Conservation (phyloP, 37 sponge, comb jelly and placozoan species). For the Ianthella basta region DNA sequence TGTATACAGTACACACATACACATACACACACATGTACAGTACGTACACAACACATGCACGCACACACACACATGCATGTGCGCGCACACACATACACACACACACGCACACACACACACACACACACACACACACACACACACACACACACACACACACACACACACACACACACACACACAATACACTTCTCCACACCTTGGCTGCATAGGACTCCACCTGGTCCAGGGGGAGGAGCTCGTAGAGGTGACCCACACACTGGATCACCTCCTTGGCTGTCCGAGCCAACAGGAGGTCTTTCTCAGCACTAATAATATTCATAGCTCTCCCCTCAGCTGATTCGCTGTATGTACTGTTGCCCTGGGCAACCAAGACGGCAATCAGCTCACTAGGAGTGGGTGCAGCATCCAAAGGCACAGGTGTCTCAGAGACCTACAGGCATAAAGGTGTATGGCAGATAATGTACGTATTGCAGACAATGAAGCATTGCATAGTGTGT, state of each 20-base stretch:
- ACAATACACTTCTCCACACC: conserved; percentile 31
- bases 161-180: conserved; percentile 30
- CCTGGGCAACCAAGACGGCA: background rate
- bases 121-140: conserved; percentile 27
- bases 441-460: too few species aligned
- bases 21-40: background rate
- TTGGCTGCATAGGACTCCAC: conserved; percentile 37
- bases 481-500: background rate
- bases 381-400: background rate
- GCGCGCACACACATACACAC: background rate
- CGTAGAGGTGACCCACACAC: conserved; percentile 41
- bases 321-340: conserved; percentile 16
- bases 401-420: background rate
- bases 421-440: background rate
- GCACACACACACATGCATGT: background rate
- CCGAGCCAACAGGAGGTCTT: conserved; percentile 20
- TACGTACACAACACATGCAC: background rate
- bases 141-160: conserved; percentile 42
- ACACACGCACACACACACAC: background rate
- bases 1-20: too few species aligned
- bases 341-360: background rate
- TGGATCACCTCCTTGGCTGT: conserved; percentile 30
- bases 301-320: conserved; percentile 39
- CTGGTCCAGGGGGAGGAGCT: conserved; percentile 33
- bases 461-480: too few species aligned